Evolutionary conservation across 2,797 vertebrate genomes (phyloP).

Genomic region (Scomberomorus guttatus): DNA sequence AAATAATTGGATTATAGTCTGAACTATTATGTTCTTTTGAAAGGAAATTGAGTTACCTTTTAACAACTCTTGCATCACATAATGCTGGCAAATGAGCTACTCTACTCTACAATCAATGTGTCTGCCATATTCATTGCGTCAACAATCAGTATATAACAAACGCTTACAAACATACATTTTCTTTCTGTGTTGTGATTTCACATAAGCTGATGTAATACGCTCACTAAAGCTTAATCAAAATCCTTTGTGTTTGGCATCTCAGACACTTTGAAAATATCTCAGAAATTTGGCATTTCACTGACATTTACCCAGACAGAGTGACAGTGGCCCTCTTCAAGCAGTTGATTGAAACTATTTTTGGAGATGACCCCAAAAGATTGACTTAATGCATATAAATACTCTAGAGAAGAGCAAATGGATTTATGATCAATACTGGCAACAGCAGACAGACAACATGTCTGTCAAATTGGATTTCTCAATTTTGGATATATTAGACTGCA

Average conservation of each 20-base stretch:
- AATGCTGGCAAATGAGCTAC: neutral
- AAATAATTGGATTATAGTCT: neutral
- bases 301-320: slow-evolving; percentile 66
- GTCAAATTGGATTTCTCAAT: slow-evolving; percentile 46
- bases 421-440: slow-evolving; percentile 59
- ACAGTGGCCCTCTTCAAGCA: slow-evolving; percentile 31
- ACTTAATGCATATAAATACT: slow-evolving; percentile 56
- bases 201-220: slow-evolving; percentile 16
- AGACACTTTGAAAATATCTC: slow-evolving; percentile 33
- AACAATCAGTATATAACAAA: neutral
- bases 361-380: slow-evolving; percentile 45
- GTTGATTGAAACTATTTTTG: slow-evolving; percentile 55
- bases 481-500: slow-evolving; percentile 29
- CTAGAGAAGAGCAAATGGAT: slow-evolving; percentile 49
- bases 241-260: slow-evolving; percentile 26
- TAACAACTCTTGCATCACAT: neutral
- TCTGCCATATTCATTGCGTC: neutral
- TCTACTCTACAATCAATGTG: neutral
- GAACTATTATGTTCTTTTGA: neutral
- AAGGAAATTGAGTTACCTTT: neutral
- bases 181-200: neutral
- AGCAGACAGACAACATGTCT: slow-evolving; percentile 43
- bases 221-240: slow-evolving; percentile 45
- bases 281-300: slow-evolving; percentile 65
- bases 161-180: neutral